A percentile compares a stretch with the other conserved stretches of the same genome.
phyloP scores from a whole-genome alignment of 2,113 vertebrate genomes.

The Pelecanoides urinatrix region DNA sequence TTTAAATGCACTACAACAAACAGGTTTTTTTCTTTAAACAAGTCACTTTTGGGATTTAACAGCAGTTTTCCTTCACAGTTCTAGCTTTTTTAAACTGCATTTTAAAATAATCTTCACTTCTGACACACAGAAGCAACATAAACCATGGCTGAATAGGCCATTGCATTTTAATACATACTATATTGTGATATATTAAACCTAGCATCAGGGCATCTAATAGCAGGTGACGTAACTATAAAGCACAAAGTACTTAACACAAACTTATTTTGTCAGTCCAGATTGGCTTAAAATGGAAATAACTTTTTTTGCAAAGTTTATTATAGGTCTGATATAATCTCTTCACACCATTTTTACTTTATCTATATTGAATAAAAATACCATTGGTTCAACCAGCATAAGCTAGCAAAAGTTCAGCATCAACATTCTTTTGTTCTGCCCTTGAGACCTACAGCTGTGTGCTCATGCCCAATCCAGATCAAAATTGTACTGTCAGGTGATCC shows the following conservation, averaged over 20 bases:
- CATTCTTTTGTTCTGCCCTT: background rate
- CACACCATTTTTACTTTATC: background rate
- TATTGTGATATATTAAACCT: background rate
- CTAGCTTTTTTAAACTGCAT: background rate
- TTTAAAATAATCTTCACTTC: background rate
- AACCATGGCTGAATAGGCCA: background rate
- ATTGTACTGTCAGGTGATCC: background rate
- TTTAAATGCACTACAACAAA: background rate
- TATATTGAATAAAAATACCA: background rate
- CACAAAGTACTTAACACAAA: background rate
- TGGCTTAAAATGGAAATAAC: background rate
- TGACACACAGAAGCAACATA: background rate
- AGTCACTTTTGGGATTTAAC: background rate
- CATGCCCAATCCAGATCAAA: background rate
- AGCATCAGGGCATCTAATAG: background rate
- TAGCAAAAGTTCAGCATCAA: background rate
- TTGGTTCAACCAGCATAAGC: background rate
- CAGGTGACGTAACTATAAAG: background rate
- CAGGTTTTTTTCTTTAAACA: background rate
- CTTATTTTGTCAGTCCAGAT: background rate
- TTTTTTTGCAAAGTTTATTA: background rate
- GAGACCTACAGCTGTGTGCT: background rate
- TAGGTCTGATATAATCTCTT: background rate
- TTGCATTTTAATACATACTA: background rate
- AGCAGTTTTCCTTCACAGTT: background rate